phyloP scores from a whole-genome alignment of 2,113 vertebrate species.

The Amphiprion percula region DNA sequence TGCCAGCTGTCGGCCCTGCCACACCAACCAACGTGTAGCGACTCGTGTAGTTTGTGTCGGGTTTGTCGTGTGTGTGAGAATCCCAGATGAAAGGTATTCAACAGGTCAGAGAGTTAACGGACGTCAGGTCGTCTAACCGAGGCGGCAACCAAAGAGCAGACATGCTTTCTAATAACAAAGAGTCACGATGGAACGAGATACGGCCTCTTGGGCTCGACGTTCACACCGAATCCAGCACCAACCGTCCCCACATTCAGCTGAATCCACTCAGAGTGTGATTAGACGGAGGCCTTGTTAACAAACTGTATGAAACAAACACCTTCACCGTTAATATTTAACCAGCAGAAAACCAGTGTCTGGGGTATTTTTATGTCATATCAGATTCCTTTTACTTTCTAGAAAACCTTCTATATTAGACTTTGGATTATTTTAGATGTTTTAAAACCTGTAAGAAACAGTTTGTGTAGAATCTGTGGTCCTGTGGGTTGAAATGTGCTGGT shows the following conservation, averaged over 20 bases:
- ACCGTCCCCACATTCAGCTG: constrained; percentile 17
- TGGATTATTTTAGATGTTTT: no score
- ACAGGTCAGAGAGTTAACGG: constrained; percentile 22
- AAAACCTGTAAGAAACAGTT: no score
- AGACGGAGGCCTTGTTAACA: neutral
- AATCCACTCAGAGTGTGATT: neutral
- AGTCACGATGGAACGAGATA: constrained; percentile 39
- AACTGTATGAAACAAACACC: no score
- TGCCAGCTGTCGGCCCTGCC: constrained; percentile 74
- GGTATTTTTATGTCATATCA: neutral
- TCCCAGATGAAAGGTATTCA: constrained; percentile 31
- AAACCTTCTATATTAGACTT: no score
- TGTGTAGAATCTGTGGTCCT: no score
- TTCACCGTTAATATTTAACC: no score
- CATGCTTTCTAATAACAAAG: constrained; percentile 52
- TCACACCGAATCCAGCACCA: constrained; percentile 32
- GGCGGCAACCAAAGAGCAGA: constrained; percentile 37
- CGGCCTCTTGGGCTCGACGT: constrained; percentile 22
- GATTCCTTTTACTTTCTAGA: neutral
- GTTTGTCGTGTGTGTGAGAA: constrained; percentile 1
- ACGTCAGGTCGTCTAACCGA: constrained; percentile 10
- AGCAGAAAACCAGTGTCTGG: no score
- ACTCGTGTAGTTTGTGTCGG: neutral
- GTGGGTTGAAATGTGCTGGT: no score
- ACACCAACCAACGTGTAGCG: constrained; percentile 11